A percentile compares a stretch with the other conserved stretches of the same genome.
Conservation (phyloP, 2,113 vertebrate species). For the Marmota flaviventris region DNA sequence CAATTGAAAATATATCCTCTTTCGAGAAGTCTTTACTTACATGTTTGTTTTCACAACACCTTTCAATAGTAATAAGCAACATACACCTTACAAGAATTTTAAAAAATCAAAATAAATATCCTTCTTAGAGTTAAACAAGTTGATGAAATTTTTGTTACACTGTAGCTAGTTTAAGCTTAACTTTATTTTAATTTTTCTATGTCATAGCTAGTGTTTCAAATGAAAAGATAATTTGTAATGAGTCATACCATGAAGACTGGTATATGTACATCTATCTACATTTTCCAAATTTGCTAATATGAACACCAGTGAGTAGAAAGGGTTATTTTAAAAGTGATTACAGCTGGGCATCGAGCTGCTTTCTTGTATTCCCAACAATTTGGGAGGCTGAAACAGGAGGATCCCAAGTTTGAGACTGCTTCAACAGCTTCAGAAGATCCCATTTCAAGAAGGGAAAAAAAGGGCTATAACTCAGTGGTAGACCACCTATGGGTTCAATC, state of each 20-base stretch:
- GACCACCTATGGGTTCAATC: background rate
- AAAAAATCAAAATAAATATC: slow-evolving; percentile 45
- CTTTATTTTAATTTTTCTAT: slow-evolving; percentile 44
- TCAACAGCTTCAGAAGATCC: background rate
- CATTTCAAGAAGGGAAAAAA: background rate
- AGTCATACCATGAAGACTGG: background rate
- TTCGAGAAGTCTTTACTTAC: slow-evolving; percentile 13
- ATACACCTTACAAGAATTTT: background rate
- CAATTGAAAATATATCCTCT: slow-evolving; percentile 53
- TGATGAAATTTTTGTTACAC: slow-evolving; percentile 33
- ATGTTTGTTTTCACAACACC: slow-evolving; percentile 35
- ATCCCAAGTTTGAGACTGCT: background rate
- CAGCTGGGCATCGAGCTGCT: background rate
- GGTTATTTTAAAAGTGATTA: background rate
- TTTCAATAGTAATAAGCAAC: slow-evolving; percentile 54
- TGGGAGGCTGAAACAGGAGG: background rate
- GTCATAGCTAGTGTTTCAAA: background rate
- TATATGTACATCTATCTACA: background rate
- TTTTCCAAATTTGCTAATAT: slow-evolving; percentile 19
- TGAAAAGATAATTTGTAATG: background rate
- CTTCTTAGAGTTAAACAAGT: slow-evolving; percentile 39
- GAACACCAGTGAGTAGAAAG: background rate
- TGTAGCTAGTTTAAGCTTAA: background rate
- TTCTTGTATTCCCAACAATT: background rate
- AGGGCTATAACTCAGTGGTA: background rate